phyloP scores from a whole-genome alignment of 1,140 invertebrate genomes.

The Cherax destructor region DNA sequence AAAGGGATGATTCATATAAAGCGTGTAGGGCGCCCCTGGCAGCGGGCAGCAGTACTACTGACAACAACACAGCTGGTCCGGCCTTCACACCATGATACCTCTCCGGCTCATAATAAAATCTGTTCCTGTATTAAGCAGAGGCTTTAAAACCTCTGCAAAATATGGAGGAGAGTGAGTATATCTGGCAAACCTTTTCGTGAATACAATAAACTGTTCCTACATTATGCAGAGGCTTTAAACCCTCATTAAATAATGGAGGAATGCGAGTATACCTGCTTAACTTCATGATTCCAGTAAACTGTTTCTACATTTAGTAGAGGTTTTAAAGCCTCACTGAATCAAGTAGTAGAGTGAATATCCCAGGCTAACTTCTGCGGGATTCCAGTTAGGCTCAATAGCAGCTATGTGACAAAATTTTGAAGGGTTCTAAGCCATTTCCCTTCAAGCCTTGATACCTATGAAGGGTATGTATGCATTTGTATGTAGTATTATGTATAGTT shows the following conservation, averaged over 20 bases:
- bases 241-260: background rate
- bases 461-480: too few relatives aligned
- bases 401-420: too few relatives aligned
- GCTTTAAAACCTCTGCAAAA: slow-evolving; percentile 9
- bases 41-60: too few relatives aligned
- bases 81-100: background rate
- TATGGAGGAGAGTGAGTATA: background rate
- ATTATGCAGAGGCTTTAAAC: background rate
- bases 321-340: background rate
- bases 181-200: background rate
- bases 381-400: too few relatives aligned
- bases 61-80: background rate
- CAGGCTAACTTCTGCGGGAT: background rate
- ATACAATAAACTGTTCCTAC: background rate
- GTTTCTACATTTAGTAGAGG: background rate
- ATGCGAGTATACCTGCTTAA: background rate
- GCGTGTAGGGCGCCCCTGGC: too few relatives aligned
- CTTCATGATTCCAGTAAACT: background rate
- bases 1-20: too few relatives aligned
- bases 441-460: too few relatives aligned
- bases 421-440: too few relatives aligned
- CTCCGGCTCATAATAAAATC: background rate
- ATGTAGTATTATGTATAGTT: too few relatives aligned
- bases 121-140: background rate
- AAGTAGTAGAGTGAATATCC: background rate